Conservation (phyloP, 2,888 invertebrate genomes). For the Bellardia bayeri region DNA sequence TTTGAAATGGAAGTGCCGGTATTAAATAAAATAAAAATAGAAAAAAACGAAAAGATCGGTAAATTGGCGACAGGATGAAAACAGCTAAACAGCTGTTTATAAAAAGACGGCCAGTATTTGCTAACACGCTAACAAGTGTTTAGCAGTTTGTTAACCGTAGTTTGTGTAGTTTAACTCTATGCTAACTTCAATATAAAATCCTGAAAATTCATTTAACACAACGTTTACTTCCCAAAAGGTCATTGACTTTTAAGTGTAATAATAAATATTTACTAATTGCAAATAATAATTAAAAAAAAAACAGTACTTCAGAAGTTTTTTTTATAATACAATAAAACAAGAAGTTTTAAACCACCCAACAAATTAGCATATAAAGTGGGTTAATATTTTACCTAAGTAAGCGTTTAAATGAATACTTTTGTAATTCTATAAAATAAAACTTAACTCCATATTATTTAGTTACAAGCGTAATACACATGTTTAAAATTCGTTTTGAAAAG, state of each 20-base stretch:
- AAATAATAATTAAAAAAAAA: constrained; percentile 23
- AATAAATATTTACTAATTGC: constrained; percentile 40
- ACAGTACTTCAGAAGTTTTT: background rate
- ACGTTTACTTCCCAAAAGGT: constrained; percentile 25
- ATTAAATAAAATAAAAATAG: too few relatives aligned
- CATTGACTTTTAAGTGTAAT: constrained; percentile 49
- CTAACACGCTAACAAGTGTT: too few relatives aligned
- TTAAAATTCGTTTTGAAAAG: constrained; percentile 22
- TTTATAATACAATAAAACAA: constrained; percentile 15
- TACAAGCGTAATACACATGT: constrained; percentile 63
- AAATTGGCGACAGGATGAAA: too few relatives aligned
- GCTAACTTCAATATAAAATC: background rate
- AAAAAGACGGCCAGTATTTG: too few relatives aligned
- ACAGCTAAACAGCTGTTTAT: too few relatives aligned
- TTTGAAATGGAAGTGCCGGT: too few relatives aligned
- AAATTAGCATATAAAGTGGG: constrained; percentile 38
- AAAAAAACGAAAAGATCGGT: too few relatives aligned
- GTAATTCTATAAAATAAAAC: constrained; percentile 19
- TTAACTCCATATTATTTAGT: constrained; percentile 8
- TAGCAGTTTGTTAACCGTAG: too few relatives aligned
- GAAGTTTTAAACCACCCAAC: constrained; percentile 33
- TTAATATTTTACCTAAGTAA: constrained; percentile 54
- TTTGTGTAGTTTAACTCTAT: too few relatives aligned
- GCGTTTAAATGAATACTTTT: constrained; percentile 46
- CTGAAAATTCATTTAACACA: background rate